phyloP scores from a whole-genome alignment of 1,140 invertebrate species.

The Drosophila pachea region DNA sequence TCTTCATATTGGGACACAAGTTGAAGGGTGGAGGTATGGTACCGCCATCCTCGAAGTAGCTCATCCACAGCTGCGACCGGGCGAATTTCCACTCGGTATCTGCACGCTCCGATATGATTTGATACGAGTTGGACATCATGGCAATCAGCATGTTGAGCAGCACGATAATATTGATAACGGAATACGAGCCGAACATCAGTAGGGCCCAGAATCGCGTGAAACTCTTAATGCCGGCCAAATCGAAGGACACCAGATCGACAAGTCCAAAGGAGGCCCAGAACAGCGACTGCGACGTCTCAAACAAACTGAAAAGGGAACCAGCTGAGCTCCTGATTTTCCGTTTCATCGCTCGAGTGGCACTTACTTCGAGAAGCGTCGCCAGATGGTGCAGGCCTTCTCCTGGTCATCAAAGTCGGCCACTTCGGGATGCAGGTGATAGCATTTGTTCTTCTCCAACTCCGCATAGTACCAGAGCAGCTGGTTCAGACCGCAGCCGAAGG shows the following conservation, averaged over 20 bases:
- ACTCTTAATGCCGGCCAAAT: conserved; percentile 90
- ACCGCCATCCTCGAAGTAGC: conserved; percentile 92
- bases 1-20: conserved; percentile 87
- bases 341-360: not conserved
- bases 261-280: conserved; percentile 97
- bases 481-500: conserved; percentile 95
- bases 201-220: conserved; percentile 93
- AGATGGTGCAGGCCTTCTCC: conserved; percentile 90
- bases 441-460: conserved; percentile 91
- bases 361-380: conserved; percentile 92
- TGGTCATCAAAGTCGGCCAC: conserved; percentile 87
- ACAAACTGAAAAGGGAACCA: conserved; percentile 84
- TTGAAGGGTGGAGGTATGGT: conserved; percentile 94
- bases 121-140: conserved; percentile 98
- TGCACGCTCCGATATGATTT: conserved; percentile 92
- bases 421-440: conserved; percentile 86
- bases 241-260: conserved; percentile 91
- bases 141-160: conserved; percentile 96
- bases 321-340: not conserved
- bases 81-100: conserved; percentile 97
- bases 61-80: conserved; percentile 93
- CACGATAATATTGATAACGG: conserved; percentile 95
- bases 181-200: conserved; percentile 93
- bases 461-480: conserved; percentile 97
- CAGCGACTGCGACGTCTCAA: conserved; percentile 95